Conservation (phyloP, 2,888 invertebrate genomes). For the Atrina japonica region DNA sequence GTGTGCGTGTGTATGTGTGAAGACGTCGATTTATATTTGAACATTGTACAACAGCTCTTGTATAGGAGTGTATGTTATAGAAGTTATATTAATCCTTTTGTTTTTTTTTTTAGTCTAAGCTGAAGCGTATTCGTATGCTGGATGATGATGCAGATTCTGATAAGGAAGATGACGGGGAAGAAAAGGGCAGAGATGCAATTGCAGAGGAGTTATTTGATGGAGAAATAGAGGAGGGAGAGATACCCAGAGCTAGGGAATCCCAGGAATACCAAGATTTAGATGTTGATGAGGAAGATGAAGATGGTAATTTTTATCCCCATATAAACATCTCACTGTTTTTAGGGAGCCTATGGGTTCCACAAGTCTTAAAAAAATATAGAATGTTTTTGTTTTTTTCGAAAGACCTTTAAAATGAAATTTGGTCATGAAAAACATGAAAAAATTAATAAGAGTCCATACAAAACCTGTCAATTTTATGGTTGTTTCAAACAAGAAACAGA, state of each 20-base stretch:
- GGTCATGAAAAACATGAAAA: no score
- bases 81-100: background rate
- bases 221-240: conserved; percentile 65
- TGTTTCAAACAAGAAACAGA: no score
- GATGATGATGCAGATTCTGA: conserved; percentile 80
- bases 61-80: no score
- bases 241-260: conserved; percentile 52
- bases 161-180: conserved; percentile 69
- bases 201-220: conserved; percentile 79
- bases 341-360: no score
- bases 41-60: no score
- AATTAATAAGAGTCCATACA: no score
- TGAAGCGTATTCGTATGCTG: conserved; percentile 75
- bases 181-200: conserved; percentile 75
- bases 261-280: conserved; percentile 86
- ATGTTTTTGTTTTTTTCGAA: background rate
- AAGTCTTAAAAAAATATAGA: background rate
- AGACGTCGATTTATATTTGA: no score
- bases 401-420: no score
- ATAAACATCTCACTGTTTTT: background rate
- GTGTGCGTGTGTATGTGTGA: no score
- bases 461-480: no score
- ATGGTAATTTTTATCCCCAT: conserved; percentile 48
- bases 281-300: conserved; percentile 83
- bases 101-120: conserved; percentile 57